Base-by-base conservation (phyloP, 2,888 invertebrate genomes). In the Dilophus febrilis region DNA sequence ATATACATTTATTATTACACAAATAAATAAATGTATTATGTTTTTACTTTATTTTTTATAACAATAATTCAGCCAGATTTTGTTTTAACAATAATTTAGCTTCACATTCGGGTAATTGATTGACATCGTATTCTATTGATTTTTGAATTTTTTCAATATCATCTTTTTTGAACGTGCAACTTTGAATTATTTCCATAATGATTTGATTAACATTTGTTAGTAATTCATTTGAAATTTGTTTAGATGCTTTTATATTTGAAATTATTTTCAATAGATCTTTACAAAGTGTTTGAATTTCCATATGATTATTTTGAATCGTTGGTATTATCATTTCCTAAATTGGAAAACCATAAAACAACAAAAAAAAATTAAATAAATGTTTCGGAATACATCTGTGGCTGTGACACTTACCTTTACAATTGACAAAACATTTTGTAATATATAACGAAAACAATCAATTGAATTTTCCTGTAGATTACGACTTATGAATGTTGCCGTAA, bases 321-420 rank as follows among this genome's bases (percentile, higher is more conserved):
- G n/a, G n/a, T n/a, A n/a, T n/a, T n/a, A n/a, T n/a, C n/a, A n/a
- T n/a, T n/a, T n/a, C n/a, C n/a, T n/a, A n/a, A n/a, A n/a, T n/a
- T n/a, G n/a, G n/a, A n/a, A n/a, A n/a, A n/a, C n/a, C n/a, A n/a
- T n/a, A n/a, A n/a, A n/a, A n/a, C n/a, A n/a, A n/a, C n/a, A n/a
- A n/a, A n/a, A n/a, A n/a, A n/a, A n/a, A n/a, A n/a, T n/a, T n/a
- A n/a, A n/a, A n/a, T n/a, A n/a, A n/a, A n/a, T n/a, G n/a, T n/a
- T n/a, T n/a, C n/a, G n/a, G n/a, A n/a, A n/a, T n/a, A n/a, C n/a
- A n/a, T n/a, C n/a, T n/a, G n/a, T n/a, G n/a, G n/a, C n/a, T n/a
- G n/a, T n/a, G n/a, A n/a, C n/a, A 22, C 29, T 39, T 30, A 40
- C 40, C 40, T 29, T n/a, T 14, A 40, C 6, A 18, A 40, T n/a